Evolutionary conservation across 2,113 vertebrate genomes (phyloP).

Genomic region (Pterocles gutturalis): DNA sequence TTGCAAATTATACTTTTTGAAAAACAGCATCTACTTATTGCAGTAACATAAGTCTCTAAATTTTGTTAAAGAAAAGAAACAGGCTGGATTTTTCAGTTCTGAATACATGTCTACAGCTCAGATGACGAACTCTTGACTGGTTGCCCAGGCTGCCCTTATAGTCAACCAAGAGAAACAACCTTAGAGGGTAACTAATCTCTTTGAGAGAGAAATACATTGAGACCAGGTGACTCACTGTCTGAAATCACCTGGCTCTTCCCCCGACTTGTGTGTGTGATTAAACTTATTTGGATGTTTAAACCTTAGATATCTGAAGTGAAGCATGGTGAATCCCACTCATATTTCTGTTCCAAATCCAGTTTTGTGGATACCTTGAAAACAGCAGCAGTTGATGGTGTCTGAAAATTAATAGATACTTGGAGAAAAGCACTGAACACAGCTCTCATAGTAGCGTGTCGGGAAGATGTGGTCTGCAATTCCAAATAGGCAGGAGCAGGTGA

Average conservation of each 20-base stretch:
- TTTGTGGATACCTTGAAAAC: not conserved
- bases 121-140: not conserved
- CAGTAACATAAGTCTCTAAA: not conserved
- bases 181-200: not conserved
- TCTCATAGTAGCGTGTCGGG: not conserved
- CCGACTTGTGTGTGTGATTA: not conserved
- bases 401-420: not conserved
- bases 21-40: not conserved
- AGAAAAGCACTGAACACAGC: not conserved
- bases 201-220: not conserved
- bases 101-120: not conserved
- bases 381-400: not conserved
- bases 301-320: not conserved
- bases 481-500: not conserved
- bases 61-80: not conserved
- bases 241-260: not conserved
- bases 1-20: not conserved
- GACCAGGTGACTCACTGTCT: not conserved
- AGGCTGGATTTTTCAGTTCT: not conserved
- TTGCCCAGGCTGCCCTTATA: not conserved
- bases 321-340: not conserved
- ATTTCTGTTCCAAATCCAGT: not conserved
- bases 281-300: not conserved
- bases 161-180: not conserved
- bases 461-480: not conserved